Evolutionary conservation across 2,888 invertebrate genomes (phyloP).

Genomic region (Hypselothyrea guttata): DNA sequence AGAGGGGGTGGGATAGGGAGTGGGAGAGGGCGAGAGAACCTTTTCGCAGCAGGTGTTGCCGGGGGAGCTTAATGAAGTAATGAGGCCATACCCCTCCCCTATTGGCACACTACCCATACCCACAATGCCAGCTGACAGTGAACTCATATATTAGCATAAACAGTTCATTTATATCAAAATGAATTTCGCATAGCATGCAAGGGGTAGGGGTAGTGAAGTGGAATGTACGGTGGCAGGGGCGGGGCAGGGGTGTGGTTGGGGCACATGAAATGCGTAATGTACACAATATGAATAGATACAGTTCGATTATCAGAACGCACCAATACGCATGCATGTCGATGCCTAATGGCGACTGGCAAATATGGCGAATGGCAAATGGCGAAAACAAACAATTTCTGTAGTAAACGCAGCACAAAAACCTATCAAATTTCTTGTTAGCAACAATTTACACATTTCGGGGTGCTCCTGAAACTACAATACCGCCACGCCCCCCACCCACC

Average conservation of each 20-base stretch:
- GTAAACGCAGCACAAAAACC: constrained; percentile 37
- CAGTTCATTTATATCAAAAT: constrained; percentile 71
- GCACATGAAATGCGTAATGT: constrained; percentile 24
- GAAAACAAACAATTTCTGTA: constrained; percentile 38
- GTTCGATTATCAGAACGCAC: constrained; percentile 57
- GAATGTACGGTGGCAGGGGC: too few relatives aligned
- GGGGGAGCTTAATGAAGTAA: constrained; percentile 67
- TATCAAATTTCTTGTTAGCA: constrained; percentile 73
- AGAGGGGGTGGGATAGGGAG: too few relatives aligned
- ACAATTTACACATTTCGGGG: constrained; percentile 62
- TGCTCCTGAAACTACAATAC: too few relatives aligned
- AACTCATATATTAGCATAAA: constrained; percentile 76
- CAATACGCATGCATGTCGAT: constrained; percentile 25
- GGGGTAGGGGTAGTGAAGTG: not conserved
- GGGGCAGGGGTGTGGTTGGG: constrained; percentile 41
- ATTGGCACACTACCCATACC: constrained; percentile 11
- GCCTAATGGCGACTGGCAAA: constrained; percentile 24
- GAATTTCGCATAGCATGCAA: constrained; percentile 33
- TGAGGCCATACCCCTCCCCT: constrained; percentile 30
- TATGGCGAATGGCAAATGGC: constrained; percentile 32
- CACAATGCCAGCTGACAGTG: constrained; percentile 34
- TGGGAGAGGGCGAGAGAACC: not conserved
- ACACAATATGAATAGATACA: constrained; percentile 31
- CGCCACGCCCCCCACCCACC: constrained; percentile 4
- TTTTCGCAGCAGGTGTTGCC: constrained; percentile 67